These are phyloP conservation scores for Mormyrops boulengeri DNA, from an alignment of 2,797 vertebrate genomes.

Conservation along the genomic window DNA sequence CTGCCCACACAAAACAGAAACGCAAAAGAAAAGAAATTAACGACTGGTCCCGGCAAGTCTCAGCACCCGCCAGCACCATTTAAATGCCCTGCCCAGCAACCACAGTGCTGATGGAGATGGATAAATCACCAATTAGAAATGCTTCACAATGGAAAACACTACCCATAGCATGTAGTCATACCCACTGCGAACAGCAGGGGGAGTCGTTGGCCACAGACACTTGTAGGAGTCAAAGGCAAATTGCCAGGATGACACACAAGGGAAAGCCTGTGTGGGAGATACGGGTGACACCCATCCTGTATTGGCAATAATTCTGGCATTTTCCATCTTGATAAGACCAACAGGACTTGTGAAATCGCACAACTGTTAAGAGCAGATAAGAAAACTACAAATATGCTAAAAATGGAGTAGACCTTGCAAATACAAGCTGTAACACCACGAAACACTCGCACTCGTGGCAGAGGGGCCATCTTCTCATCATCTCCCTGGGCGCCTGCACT, in stretches of 20 bases:
- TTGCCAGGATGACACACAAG: not conserved
- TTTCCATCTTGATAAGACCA: not conserved
- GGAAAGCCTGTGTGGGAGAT: constrained; percentile 16
- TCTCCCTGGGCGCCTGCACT: not conserved
- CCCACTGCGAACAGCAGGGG: constrained; percentile 28
- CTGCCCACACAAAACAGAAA: not conserved
- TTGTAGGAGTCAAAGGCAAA: not conserved
- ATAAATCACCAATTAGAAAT: not conserved
- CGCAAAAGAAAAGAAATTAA: not conserved
- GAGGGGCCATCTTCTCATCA: not conserved
- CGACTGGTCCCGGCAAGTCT: not conserved
- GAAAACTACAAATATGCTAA: not conserved
- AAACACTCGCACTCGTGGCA: not conserved
- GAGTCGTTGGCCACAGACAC: not conserved
- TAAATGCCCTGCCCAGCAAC: not conserved
- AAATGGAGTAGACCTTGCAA: not conserved
- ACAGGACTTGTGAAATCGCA: not conserved
- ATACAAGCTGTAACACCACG: not conserved
- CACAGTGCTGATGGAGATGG: not conserved
- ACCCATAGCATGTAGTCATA: not conserved
- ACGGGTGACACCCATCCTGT: not conserved
- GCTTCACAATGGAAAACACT: not conserved
- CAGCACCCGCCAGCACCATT: not conserved
- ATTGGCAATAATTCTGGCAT: not conserved
- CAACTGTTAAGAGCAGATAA: not conserved